A percentile compares a stretch with the other conserved stretches of the same genome.
Conservation (phyloP, 2,888 invertebrate species). For the Macropis europaea region DNA sequence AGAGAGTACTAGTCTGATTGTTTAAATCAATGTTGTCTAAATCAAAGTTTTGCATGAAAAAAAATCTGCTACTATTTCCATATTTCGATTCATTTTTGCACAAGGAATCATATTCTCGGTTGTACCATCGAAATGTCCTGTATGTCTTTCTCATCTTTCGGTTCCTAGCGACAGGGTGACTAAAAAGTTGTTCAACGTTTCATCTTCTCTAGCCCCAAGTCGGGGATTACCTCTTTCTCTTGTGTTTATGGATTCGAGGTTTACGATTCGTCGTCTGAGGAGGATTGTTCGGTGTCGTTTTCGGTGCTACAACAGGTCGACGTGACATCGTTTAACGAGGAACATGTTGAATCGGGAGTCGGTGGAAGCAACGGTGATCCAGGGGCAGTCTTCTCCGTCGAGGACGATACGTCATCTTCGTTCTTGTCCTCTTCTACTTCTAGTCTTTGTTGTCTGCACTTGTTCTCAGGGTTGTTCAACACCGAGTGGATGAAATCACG, state of each 20-base stretch:
- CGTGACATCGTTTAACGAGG: constrained; percentile 23
- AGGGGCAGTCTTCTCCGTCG: constrained; percentile 20
- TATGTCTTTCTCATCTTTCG: no score
- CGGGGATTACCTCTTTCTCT: constrained; percentile 10
- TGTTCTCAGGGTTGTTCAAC: constrained; percentile 66
- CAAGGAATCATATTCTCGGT: no score
- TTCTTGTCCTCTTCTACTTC: constrained; percentile 10
- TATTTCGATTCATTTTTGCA: no score
- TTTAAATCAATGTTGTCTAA: no score
- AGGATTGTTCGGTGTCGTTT: constrained; percentile 20
- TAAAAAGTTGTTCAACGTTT: not conserved
- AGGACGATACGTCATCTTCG: constrained; percentile 37
- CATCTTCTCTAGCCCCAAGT: not conserved
- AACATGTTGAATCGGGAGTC: constrained; percentile 25
- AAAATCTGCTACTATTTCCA: no score
- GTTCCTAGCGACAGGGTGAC: not conserved
- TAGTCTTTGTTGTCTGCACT: constrained; percentile 31
- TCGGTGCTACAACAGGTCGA: constrained; percentile 34
- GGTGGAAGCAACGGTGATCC: constrained; percentile 21
- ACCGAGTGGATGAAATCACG: constrained; percentile 68
- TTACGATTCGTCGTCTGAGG: constrained; percentile 27
- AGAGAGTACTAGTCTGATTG: no score
- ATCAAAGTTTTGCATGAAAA: no score
- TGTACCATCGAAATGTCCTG: no score
- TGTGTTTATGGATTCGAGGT: not conserved